Evolutionary conservation across 1,140 invertebrate genomes (phyloP).

Genomic region (Rhyacophila brunnea): DNA sequence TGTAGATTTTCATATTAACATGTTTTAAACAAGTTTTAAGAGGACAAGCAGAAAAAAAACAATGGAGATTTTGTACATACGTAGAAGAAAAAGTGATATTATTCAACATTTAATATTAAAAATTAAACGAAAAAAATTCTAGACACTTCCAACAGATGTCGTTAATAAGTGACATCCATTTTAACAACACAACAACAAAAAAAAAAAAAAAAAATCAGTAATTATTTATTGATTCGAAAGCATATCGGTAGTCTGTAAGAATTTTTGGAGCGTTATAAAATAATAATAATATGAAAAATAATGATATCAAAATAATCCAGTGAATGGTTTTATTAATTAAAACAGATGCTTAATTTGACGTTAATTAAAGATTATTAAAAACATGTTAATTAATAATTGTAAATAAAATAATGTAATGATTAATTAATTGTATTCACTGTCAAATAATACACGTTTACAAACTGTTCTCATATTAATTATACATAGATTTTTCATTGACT

Average conservation of each 20-base stretch:
- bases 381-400: not conserved
- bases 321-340: not conserved
- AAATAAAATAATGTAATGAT: not conserved
- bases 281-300: constrained; percentile 13
- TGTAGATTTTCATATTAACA: no score
- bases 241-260: constrained; percentile 34
- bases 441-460: not conserved
- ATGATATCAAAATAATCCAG: not conserved
- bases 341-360: not conserved
- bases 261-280: constrained; percentile 12
- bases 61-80: no score
- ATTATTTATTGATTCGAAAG: constrained; percentile 31
- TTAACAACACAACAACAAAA: not conserved
- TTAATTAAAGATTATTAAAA: not conserved
- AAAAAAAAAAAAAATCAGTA: not conserved
- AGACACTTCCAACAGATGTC: no score
- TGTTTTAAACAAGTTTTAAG: no score
- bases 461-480: no score
- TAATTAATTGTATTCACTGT: not conserved
- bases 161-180: no score
- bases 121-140: no score
- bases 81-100: no score
- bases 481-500: no score
- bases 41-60: no score
- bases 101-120: no score